These are phyloP conservation scores for Protodeltote pygarga DNA, from an alignment of 2,888 invertebrate species.

Conservation along the genomic window DNA sequence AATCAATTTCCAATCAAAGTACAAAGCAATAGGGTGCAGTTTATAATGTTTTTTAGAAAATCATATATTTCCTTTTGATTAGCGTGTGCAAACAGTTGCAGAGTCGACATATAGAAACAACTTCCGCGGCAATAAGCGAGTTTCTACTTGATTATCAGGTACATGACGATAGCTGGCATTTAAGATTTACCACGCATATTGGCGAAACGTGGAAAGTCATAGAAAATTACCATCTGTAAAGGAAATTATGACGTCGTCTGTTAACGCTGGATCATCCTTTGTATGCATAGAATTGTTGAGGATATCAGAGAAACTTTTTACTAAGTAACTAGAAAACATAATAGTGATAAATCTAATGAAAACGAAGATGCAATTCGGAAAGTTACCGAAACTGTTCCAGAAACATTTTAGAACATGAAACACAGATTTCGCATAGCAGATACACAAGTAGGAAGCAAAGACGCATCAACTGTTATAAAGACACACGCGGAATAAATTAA, in stretches of 20 bases:
- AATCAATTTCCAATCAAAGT: slow-evolving; percentile 55
- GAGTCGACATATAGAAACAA: slow-evolving; percentile 52
- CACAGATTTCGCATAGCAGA: slow-evolving; percentile 2
- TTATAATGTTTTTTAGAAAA: slow-evolving; percentile 33
- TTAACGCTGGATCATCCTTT: slow-evolving; percentile 5
- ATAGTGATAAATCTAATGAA: background rate
- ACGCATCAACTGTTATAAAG: slow-evolving; percentile 37
- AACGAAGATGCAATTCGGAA: background rate
- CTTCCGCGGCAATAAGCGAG: slow-evolving; percentile 57
- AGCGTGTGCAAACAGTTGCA: slow-evolving; percentile 38
- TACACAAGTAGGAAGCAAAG: slow-evolving; percentile 26
- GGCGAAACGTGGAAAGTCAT: slow-evolving; percentile 21
- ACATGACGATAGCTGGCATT: slow-evolving; percentile 34
- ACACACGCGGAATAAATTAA: slow-evolving; percentile 48
- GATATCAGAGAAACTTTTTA: slow-evolving; percentile 2
- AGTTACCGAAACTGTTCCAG: slow-evolving; percentile 38
- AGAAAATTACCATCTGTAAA: slow-evolving; percentile 7
- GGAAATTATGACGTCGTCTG: slow-evolving; percentile 1
- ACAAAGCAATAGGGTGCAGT: slow-evolving; percentile 45
- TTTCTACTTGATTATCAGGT: slow-evolving; percentile 52
- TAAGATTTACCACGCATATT: slow-evolving; percentile 33
- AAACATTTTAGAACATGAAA: slow-evolving; percentile 26
- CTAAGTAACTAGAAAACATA: too few species aligned
- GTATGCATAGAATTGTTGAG: slow-evolving; percentile 7
- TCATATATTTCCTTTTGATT: slow-evolving; percentile 41